Conservation (phyloP, 2,113 vertebrate genomes). For the Rynchops niger region DNA sequence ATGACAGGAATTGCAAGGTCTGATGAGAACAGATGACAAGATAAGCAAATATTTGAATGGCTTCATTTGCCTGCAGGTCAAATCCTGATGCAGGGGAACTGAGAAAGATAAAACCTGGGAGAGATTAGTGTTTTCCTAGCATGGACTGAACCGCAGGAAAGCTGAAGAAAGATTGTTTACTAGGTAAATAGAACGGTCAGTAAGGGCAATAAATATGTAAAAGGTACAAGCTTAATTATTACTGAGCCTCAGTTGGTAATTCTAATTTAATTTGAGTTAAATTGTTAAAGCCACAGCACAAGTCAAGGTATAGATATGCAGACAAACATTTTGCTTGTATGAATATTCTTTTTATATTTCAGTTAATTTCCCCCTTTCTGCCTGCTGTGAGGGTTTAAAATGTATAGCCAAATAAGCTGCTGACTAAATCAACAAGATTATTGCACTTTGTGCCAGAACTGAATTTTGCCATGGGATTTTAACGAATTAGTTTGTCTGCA, state of each 20-base stretch:
- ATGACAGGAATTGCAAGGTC: slow-evolving; percentile 83
- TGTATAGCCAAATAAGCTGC: background rate
- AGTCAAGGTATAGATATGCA: background rate
- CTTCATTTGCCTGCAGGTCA: slow-evolving; percentile 81
- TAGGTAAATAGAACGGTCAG: background rate
- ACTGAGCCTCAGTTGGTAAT: background rate
- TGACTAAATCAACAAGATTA: background rate
- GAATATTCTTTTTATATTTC: background rate
- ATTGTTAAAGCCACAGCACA: background rate
- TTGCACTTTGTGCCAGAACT: background rate
- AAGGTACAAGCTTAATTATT: slow-evolving; percentile 1
- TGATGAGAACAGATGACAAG: slow-evolving; percentile 81
- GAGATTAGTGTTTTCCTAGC: slow-evolving; percentile 40
- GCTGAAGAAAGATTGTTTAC: background rate
- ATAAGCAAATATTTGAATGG: slow-evolving; percentile 84
- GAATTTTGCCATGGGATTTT: background rate
- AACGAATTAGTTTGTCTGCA: background rate
- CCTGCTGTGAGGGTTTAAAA: background rate
- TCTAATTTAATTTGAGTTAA: background rate
- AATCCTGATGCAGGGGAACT: slow-evolving; percentile 45
- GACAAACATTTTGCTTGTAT: background rate
- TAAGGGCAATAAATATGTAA: background rate
- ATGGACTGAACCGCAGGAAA: background rate
- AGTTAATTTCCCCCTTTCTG: background rate
- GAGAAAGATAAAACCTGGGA: slow-evolving; percentile 66